A percentile compares a stretch with the other conserved stretches of the same genome.
These are phyloP conservation scores for Pseudorectes ferrugineus DNA, from an alignment of 2,113 vertebrate genomes.

Conservation along the genomic window DNA sequence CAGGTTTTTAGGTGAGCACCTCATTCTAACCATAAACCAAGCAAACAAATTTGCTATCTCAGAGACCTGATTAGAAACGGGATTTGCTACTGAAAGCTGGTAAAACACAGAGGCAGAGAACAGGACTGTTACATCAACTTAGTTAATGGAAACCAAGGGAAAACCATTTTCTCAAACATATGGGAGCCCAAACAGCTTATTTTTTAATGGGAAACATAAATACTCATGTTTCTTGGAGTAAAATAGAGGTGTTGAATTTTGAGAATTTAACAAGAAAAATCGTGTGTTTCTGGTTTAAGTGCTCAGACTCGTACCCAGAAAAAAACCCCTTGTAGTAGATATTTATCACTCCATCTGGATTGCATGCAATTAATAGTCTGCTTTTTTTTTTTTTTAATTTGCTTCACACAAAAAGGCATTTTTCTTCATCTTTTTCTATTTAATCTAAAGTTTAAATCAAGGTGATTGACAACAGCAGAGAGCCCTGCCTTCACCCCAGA, in stretches of 20 bases:
- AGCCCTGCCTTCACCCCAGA: background rate
- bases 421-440: background rate
- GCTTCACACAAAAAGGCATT: background rate
- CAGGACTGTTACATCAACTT: background rate
- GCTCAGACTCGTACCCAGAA: background rate
- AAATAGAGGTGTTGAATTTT: slow-evolving; percentile 27
- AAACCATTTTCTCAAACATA: background rate
- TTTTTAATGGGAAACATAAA: slow-evolving; percentile 30
- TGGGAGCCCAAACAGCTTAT: background rate
- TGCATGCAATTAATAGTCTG: background rate
- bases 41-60: background rate
- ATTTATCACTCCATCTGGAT: background rate
- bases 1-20: background rate
- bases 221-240: background rate
- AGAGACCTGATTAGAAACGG: background rate
- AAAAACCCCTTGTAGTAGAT: background rate
- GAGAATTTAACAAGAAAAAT: slow-evolving; percentile 32
- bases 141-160: background rate
- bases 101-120: background rate
- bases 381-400: background rate
- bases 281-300: background rate
- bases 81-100: background rate
- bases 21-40: background rate
- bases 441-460: slow-evolving; percentile 10
- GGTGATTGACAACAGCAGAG: background rate